Percentiles rank a stretch among this genome's conserved stretches.
Evolutionary conservation across 2,888 invertebrate genomes (phyloP).

Genomic region (Cetonia aurata): DNA sequence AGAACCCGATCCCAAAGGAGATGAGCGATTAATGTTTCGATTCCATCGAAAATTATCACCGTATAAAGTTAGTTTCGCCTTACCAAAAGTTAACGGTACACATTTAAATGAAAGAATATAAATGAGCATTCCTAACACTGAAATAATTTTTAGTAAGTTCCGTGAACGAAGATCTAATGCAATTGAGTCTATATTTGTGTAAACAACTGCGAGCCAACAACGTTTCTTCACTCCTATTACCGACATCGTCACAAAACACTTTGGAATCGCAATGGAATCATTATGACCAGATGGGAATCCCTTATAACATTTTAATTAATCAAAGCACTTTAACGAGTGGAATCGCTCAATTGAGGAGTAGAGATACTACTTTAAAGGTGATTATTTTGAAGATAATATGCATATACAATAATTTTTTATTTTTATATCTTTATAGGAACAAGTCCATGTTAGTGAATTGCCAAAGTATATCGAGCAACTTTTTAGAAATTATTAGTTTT

Average conservation of each 20-base stretch:
- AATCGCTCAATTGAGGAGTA: conserved; percentile 74
- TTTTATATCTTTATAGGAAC: conserved; percentile 70
- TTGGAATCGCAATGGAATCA: conserved; percentile 67
- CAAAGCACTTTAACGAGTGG: conserved; percentile 79
- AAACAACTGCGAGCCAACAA: conserved; percentile 68
- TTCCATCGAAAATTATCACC: conserved; percentile 82
- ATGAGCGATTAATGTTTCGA: conserved; percentile 67
- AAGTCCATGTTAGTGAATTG: conserved; percentile 77
- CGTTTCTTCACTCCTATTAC: conserved; percentile 63
- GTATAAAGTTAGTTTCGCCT: conserved; percentile 79
- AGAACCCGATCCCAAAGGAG: conserved; percentile 66
- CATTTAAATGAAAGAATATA: too few species aligned
- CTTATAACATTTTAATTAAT: conserved; percentile 79
- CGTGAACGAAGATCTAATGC: conserved; percentile 66
- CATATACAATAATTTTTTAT: background rate
- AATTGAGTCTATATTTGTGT: conserved; percentile 71
- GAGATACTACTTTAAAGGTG: conserved; percentile 78
- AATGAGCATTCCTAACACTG: background rate
- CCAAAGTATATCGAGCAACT: conserved; percentile 72
- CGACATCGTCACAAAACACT: conserved; percentile 60
- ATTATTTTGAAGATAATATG: conserved; percentile 13
- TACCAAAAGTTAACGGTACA: conserved; percentile 58
- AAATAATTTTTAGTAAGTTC: conserved; percentile 47
- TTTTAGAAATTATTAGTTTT: conserved; percentile 64
- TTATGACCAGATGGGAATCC: conserved; percentile 76